phyloP scores from a whole-genome alignment of 2,113 vertebrate genomes.

The Campylorhamphus procurvoides region DNA sequence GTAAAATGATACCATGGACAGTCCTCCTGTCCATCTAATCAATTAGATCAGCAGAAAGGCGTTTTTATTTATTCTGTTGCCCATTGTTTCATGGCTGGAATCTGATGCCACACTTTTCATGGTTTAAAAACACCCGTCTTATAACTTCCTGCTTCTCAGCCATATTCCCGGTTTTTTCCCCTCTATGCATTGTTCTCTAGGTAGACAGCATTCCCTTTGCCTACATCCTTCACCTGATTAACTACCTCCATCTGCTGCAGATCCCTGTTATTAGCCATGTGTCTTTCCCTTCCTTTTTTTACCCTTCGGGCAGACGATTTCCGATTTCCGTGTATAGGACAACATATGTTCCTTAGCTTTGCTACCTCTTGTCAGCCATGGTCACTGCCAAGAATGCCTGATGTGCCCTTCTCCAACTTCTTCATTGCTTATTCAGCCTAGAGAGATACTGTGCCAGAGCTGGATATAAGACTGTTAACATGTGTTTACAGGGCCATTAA shows the following conservation, averaged over 20 bases:
- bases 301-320: conserved; percentile 53
- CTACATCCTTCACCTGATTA: conserved; percentile 53
- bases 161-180: neutral
- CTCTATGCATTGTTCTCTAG: conserved; percentile 27
- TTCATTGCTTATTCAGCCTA: conserved; percentile 60
- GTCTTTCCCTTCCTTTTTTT: conserved; percentile 41
- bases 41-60: conserved; percentile 39
- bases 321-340: conserved; percentile 39
- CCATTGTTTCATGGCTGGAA: conserved; percentile 1
- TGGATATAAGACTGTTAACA: conserved; percentile 54
- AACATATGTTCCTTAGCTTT: conserved; percentile 59
- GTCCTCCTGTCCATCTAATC: conserved; percentile 26
- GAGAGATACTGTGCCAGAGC: conserved; percentile 42
- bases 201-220: conserved; percentile 1
- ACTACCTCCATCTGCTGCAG: conserved; percentile 49
- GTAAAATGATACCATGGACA: neutral
- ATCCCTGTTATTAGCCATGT: conserved; percentile 22
- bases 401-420: conserved; percentile 61
- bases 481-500: conserved; percentile 64
- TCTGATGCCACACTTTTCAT: conserved; percentile 1
- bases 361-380: conserved; percentile 42
- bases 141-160: conserved; percentile 1
- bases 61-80: conserved; percentile 53
- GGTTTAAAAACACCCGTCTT: neutral
- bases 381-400: conserved; percentile 57